These are phyloP conservation scores for Oncorhynchus gorbuscha DNA, from an alignment of 2,113 vertebrate species.

Conservation along the genomic window DNA sequence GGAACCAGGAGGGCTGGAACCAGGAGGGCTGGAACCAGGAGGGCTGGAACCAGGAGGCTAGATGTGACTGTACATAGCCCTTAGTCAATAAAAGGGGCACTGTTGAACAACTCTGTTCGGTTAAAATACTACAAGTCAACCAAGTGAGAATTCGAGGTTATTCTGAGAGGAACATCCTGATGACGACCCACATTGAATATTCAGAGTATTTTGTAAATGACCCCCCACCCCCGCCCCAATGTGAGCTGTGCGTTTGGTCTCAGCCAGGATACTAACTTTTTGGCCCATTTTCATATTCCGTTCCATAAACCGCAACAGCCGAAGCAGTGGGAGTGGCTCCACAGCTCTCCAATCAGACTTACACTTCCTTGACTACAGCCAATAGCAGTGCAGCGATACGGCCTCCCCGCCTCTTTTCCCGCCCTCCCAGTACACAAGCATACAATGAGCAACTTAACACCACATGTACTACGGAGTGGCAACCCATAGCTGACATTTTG, in stretches of 20 bases:
- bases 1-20: too few relatives aligned
- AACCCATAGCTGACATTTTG: background rate
- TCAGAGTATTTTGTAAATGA: background rate
- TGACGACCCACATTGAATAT: background rate
- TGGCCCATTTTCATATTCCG: background rate
- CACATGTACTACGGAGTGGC: slow-evolving; percentile 61
- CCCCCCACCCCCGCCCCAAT: too few relatives aligned
- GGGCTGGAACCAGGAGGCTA: too few relatives aligned
- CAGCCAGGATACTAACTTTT: background rate
- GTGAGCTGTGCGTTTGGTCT: background rate
- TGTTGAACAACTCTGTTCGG: too few relatives aligned
- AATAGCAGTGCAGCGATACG: slow-evolving; percentile 45
- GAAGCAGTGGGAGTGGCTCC: slow-evolving; percentile 5
- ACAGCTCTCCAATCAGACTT: slow-evolving; percentile 38
- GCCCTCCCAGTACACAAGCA: background rate
- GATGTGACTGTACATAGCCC: too few relatives aligned
- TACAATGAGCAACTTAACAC: slow-evolving; percentile 26
- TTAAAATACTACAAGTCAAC: too few relatives aligned
- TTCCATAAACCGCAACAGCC: background rate
- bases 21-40: too few relatives aligned
- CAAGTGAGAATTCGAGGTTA: background rate
- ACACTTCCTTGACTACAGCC: slow-evolving; percentile 39
- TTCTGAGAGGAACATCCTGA: background rate
- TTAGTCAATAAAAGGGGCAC: too few relatives aligned
- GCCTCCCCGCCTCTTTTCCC: slow-evolving; percentile 1